Base-by-base conservation (phyloP, 64 coral and sea anemone genomes). In the Orbicella faveolata region DNA sequence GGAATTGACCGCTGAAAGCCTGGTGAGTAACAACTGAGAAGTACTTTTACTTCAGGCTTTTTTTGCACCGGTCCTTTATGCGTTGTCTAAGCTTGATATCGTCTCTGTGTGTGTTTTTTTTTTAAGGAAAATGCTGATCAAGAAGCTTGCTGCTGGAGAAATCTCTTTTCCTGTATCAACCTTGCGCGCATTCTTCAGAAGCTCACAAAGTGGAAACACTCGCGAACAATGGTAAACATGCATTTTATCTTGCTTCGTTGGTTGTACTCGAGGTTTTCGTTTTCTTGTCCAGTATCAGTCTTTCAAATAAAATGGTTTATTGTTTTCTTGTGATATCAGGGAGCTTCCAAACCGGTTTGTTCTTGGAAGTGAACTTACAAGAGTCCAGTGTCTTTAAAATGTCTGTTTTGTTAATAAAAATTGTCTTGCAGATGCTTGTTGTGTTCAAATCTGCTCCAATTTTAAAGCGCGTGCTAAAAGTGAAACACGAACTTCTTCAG, bases 361-460 rank as follows among this genome's bases (percentile, higher is more conserved):
- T 17, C 44, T 48, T 48, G 44, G 44, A 48, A 48, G 44, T 48
- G 44, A 6, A 48, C 2, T 48, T 3, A 48, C 44, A 48, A 48
- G 30, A 30, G 30, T 30, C 30, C 30, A 30, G 30, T 4, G 7
- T 48, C 44, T 48, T 48, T 4, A 0, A 48, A 6, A 48, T 48
- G 44, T 6, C 44, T 5, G 44, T 48, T 48, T 48, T 48, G 44
- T 6, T 48, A 48, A 48, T 6, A 48, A 6, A 48, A 48, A 10
- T 21, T 39, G 13, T 64, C 61, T 67, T 52, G 36, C 67, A 96
- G 94, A 96, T 96, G 96, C 91, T 98, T 52, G 94, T 98, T 59
- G 96, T 98, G 37, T 98, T 98, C 88, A 98, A 98, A 53, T 98
- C 96, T 23, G 96, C 96, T 63, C 96, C 96, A 0, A 98, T 98